phyloP scores from a whole-genome alignment of 2,113 vertebrate species.

The Cyprinodon brontotheroides region DNA sequence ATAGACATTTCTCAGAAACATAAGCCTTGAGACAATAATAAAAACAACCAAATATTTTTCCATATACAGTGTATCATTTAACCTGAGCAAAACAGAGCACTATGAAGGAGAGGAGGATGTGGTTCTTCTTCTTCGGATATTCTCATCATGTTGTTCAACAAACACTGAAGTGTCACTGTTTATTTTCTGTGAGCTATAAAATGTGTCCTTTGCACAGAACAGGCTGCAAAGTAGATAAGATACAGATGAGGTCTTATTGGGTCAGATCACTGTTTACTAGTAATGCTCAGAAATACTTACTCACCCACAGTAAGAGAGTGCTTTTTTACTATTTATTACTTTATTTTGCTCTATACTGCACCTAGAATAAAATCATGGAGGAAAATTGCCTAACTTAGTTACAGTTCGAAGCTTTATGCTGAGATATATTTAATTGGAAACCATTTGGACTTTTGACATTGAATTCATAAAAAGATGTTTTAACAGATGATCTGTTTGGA shows the following conservation, averaged over 20 bases:
- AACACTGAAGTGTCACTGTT: slow-evolving; percentile 14
- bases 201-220: slow-evolving; percentile 64
- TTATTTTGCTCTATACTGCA: not conserved
- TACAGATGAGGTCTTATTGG: slow-evolving; percentile 32
- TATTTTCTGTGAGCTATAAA: slow-evolving; percentile 49
- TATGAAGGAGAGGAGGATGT: not conserved
- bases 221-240: slow-evolving; percentile 73
- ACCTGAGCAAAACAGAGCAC: not conserved
- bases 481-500: no score
- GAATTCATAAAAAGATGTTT: not conserved
- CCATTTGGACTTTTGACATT: not conserved
- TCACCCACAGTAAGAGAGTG: not conserved
- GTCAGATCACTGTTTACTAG: slow-evolving; percentile 57
- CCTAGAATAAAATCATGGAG: not conserved
- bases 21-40: not conserved
- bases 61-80: not conserved
- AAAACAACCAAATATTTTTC: not conserved
- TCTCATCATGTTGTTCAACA: slow-evolving; percentile 7
- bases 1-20: not conserved
- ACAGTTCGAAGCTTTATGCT: not conserved
- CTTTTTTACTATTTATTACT: slow-evolving; percentile 23
- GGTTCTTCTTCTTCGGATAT: slow-evolving; percentile 18
- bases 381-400: not conserved
- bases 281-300: slow-evolving; percentile 34
- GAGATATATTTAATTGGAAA: not conserved